These are phyloP conservation scores for Prunella fulvescens DNA, from an alignment of 2,113 vertebrate genomes.

Conservation along the genomic window DNA sequence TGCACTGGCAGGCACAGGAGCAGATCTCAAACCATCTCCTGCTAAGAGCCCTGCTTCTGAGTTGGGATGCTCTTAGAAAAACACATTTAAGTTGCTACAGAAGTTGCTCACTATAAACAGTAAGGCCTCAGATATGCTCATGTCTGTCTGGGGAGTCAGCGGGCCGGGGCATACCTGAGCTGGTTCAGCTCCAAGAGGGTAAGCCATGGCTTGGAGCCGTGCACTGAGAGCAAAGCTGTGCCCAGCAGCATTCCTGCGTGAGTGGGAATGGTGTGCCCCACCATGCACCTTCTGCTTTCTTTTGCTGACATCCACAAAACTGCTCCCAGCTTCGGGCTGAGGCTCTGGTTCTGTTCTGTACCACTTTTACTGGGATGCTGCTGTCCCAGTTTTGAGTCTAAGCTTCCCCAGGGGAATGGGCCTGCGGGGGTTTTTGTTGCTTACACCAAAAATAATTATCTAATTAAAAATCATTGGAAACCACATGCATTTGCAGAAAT, in stretches of 20 bases:
- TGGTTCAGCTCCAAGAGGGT: not conserved
- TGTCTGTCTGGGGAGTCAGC: accelerated
- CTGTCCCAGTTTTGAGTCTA: not conserved
- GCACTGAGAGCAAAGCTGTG: not conserved
- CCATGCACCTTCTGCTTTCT: not conserved
- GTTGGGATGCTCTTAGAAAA: not conserved
- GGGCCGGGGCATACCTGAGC: not conserved
- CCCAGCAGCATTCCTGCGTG: not conserved
- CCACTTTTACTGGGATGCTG: not conserved
- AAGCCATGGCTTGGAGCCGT: not conserved
- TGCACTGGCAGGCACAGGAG: not conserved
- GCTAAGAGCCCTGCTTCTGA: not conserved
- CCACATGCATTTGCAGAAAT: slow-evolving; percentile 33
- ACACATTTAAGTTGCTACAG: not conserved
- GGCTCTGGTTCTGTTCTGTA: not conserved
- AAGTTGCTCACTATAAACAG: not conserved
- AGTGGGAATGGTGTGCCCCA: accelerated
- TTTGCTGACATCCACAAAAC: not conserved
- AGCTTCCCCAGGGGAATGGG: not conserved
- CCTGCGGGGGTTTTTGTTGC: not conserved
- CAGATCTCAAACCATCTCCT: not conserved
- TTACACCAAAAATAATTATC: not conserved
- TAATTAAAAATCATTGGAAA: slow-evolving; percentile 51
- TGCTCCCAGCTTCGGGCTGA: not conserved
- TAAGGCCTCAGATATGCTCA: not conserved